These are phyloP conservation scores for Ceyx melanurus DNA, from an alignment of 2,113 vertebrate genomes.

Conservation along the genomic window DNA sequence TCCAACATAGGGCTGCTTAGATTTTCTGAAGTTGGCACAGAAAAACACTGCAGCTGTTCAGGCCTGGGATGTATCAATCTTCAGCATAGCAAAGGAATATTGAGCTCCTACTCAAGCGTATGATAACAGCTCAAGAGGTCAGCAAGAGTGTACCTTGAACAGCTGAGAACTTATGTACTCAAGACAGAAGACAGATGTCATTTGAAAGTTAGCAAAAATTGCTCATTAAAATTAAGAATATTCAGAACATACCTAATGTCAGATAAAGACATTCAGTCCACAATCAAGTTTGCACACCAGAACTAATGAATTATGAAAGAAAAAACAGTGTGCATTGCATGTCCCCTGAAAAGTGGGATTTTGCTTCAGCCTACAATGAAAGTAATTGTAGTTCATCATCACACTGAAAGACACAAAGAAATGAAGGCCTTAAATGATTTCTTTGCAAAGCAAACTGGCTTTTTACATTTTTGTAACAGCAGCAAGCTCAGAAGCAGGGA, in stretches of 20 bases:
- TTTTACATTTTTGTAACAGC: background rate
- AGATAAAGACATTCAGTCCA: background rate
- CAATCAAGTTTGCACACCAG: background rate
- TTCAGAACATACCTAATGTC: background rate
- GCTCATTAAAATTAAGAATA: slow-evolving; percentile 26
- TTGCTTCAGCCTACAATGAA: background rate
- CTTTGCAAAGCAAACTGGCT: background rate
- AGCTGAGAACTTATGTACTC: slow-evolving; percentile 22
- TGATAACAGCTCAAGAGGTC: slow-evolving; percentile 37
- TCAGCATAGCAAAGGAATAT: slow-evolving; percentile 51
- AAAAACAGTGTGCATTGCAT: background rate
- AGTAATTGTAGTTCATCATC: background rate
- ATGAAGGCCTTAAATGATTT: background rate
- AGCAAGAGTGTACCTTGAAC: slow-evolving; percentile 33
- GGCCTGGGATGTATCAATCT: slow-evolving; percentile 68
- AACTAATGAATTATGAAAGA: background rate
- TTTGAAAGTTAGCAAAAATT: slow-evolving; percentile 29
- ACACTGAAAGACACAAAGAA: background rate
- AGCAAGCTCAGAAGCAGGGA: background rate
- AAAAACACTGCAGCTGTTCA: slow-evolving; percentile 69
- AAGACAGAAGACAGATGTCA: slow-evolving; percentile 30
- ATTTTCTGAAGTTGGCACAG: slow-evolving; percentile 61
- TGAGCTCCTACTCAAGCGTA: slow-evolving; percentile 2
- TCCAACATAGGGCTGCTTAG: slow-evolving; percentile 14
- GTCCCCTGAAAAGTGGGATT: background rate